Evolutionary conservation across 2,888 invertebrate genomes (phyloP).

Genomic region (Mesochorus sp.): DNA sequence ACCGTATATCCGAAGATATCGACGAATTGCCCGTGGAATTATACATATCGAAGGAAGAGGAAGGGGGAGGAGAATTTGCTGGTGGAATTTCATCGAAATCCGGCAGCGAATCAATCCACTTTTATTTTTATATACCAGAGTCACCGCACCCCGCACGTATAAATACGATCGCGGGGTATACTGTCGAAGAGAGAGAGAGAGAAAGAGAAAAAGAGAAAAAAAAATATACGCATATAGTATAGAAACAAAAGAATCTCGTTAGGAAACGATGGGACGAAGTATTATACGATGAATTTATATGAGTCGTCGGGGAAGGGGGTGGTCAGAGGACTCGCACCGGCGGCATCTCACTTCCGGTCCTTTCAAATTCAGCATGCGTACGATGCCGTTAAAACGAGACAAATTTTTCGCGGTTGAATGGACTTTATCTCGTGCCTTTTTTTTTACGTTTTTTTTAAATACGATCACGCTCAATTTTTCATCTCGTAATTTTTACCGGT

Average conservation of each 20-base stretch:
- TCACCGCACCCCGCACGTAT: neutral
- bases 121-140: conserved; percentile 16
- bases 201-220: neutral
- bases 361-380: conserved; percentile 59
- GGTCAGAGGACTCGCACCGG: conserved; percentile 45
- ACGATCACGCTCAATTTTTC: neutral
- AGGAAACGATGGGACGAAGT: conserved; percentile 54
- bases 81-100: conserved; percentile 23
- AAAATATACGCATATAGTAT: neutral
- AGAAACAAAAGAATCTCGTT: conserved; percentile 55
- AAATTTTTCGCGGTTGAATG: conserved; percentile 59
- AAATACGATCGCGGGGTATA: conserved; percentile 2
- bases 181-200: too few species aligned
- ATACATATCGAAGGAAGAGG: neutral
- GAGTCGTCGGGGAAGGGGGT: conserved; percentile 28
- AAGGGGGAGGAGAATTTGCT: neutral
- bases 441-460: neutral
- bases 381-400: conserved; percentile 59
- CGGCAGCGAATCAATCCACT: conserved; percentile 35
- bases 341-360: conserved; percentile 56
- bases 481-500: conserved; percentile 12
- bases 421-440: conserved; percentile 44
- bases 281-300: conserved; percentile 60
- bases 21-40: conserved; percentile 42
- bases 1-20: neutral